Base-by-base conservation (phyloP, 1,140 invertebrate species). In the Brachystomella parvula region DNA sequence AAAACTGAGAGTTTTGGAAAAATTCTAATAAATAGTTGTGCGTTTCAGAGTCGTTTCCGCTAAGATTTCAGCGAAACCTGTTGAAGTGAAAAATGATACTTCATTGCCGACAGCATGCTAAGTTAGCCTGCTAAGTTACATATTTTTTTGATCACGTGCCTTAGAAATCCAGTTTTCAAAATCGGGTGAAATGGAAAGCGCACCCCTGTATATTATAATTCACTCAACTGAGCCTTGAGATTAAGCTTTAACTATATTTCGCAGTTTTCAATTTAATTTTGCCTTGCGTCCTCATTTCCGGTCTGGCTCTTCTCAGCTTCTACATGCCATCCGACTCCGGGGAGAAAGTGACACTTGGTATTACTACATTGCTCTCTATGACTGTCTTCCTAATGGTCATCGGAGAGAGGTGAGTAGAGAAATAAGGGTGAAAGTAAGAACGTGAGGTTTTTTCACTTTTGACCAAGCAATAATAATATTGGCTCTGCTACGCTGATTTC, bases 311-410 rank as follows among this genome's bases (percentile, higher is more conserved):
- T 28, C 74, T 84, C 29, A 82, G 82, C 47, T 84, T 84, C 74
- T 83, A 82, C 75, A 77, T 84, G 68, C 83, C 82, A 32, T 82
- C 83, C 1, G 83, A 84, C 70, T 80, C 80, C 15, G 83, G 83
- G 12, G 77, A 78, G 71, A 78, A 78, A 70, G 79, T 81, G 1
- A 78, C 77, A 1, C 71, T 81, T 35, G 82, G 83, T 56, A 85
- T 85, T 61, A 85, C 84, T 15, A 84, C 84, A 0, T 76, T 85
- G 0, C 78, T 85, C 21, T 84, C 83, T 30, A 85, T 85, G 78
- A 85, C 83, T 31, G 84, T 85, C 17, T 85, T 85, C 71, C 75
- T 85, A 12, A 85, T 85, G 83, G 78, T 85, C 47, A 83, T 85
- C 30, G 82, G 83, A 3, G 84, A 85, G 68, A 81, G 49, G 49